Evolutionary conservation across 2,113 vertebrate species (phyloP), one percentile per base, ranked within the genome.

Genomic region (Charina bottae): DNA sequence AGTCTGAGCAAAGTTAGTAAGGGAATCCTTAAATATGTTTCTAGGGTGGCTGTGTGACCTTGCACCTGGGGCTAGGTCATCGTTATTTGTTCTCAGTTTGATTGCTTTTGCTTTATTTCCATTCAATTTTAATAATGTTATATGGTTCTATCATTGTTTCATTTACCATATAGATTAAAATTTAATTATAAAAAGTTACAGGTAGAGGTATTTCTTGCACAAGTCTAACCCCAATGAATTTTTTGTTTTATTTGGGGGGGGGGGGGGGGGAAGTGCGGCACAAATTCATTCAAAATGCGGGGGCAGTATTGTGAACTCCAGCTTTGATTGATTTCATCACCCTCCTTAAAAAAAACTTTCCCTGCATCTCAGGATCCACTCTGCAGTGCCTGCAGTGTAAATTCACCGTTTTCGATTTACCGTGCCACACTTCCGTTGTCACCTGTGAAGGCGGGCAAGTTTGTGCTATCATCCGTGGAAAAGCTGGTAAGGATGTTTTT

Each of bases 301-400:
- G 33, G 17, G 1, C 33, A 42, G 72, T 42, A 78, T 21, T 42
- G 72, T 78, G 33, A 78, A 78, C 37, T 78, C 68, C 33, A 55
- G n/a, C 19, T n/a, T 53, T 7, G 24, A 54, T 24, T 10, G 42
- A 13, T 55, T 58, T 12, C 12, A 58, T 91, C 3, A 0, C 26
- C 84, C 37, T 37, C 15, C 33, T 72, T 33, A 60, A 87, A 56
- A 21, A 54, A 55, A 19, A 6, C 21, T 92, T 88, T 85, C 54
- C 85, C n/a, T 89, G 13, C 89, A 17, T 33, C 8, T 8, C n/a
- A 92, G 91, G 91, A 55, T 62, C 91, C 54, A 49, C 91, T 92
- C 49, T 92, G 49, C n/a, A 89, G 2, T 92, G 91, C 11, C 28
- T 89, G n/a, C 4, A 85, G 5, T 92, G 91, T 49, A 0, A 1